Evolutionary conservation across 2,113 vertebrate species (phyloP).

Genomic region (Apeltes quadracus): DNA sequence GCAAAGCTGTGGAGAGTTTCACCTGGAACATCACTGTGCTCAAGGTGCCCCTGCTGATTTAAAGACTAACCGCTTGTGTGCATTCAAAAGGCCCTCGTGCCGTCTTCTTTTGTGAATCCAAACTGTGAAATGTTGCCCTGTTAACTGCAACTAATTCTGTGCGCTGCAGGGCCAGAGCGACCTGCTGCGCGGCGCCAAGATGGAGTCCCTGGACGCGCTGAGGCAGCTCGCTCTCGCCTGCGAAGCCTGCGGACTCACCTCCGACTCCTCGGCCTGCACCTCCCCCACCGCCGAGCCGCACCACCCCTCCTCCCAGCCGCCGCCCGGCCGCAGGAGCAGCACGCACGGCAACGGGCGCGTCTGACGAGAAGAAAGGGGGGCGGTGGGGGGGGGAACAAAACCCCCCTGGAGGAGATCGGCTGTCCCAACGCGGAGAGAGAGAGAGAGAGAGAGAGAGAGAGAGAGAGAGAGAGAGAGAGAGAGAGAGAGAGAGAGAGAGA

Average conservation of each 20-base stretch:
- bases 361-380: constrained; percentile 54
- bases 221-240: constrained; percentile 95
- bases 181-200: constrained; percentile 91
- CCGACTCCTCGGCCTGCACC: constrained; percentile 50
- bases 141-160: constrained; percentile 9
- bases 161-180: constrained; percentile 91
- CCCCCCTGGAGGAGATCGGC: not conserved
- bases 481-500: too few relatives aligned
- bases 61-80: too few relatives aligned
- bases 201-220: constrained; percentile 91
- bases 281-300: constrained; percentile 75
- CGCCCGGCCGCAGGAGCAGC: constrained; percentile 68
- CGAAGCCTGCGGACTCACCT: constrained; percentile 88
- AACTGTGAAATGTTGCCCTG: too few relatives aligned
- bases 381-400: not conserved
- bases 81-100: too few relatives aligned
- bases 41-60: constrained; percentile 64
- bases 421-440: not conserved
- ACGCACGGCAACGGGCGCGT: constrained; percentile 80
- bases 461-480: too few relatives aligned
- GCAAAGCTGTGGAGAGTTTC: constrained; percentile 90
- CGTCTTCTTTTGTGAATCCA: too few relatives aligned
- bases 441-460: too few relatives aligned
- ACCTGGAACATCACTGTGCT: constrained; percentile 90
- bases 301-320: constrained; percentile 69